Conservation (phyloP, 1,140 invertebrate species). For the Drosophila novamexicana region DNA sequence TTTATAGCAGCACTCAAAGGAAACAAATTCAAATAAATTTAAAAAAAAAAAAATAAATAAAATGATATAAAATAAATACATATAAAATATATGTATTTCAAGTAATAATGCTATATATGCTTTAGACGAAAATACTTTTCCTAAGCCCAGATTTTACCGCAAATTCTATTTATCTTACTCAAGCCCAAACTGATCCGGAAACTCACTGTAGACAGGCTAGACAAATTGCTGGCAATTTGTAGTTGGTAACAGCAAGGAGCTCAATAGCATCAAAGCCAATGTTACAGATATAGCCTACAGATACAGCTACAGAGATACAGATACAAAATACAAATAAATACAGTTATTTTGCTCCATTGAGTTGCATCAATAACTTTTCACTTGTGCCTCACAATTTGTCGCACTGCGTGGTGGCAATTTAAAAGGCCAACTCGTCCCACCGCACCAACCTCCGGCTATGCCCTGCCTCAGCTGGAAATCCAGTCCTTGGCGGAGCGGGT, state of each 20-base stretch:
- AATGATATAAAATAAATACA: too few relatives aligned
- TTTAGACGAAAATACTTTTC: too few relatives aligned
- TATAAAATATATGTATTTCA: too few relatives aligned
- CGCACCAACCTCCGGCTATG: background rate
- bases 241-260: conserved; percentile 9
- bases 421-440: conserved; percentile 23
- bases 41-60: too few relatives aligned
- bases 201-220: background rate
- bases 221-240: conserved; percentile 17
- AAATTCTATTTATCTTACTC: background rate
- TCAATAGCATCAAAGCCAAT: conserved; percentile 13
- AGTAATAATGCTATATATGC: too few relatives aligned
- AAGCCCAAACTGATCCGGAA: background rate
- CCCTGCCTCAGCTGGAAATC: background rate
- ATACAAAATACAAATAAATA: conserved; percentile 26
- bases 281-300: background rate
- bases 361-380: conserved; percentile 40
- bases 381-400: conserved; percentile 35
- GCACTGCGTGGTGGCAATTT: conserved; percentile 21
- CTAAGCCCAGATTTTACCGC: background rate
- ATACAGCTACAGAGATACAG: background rate
- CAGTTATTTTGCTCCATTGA: conserved; percentile 35
- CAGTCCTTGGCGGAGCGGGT: background rate
- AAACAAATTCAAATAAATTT: too few relatives aligned
- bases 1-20: too few relatives aligned